Evolutionary conservation across 2,888 invertebrate genomes (phyloP).

Genomic region (Smittia sp.): DNA sequence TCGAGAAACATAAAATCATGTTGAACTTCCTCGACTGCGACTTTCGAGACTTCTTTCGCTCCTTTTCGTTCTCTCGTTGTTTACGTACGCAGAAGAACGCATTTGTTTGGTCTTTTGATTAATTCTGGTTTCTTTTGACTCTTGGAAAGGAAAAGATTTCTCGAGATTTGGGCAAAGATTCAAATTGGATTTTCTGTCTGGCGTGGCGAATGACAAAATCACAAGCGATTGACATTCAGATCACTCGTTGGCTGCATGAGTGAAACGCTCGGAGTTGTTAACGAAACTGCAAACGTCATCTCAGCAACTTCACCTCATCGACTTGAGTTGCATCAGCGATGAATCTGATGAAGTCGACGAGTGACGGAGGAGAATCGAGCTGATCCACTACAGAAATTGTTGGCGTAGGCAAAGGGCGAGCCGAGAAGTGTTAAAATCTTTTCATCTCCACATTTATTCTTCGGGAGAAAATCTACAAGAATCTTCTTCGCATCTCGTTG

Average conservation of each 20-base stretch:
- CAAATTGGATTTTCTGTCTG: not conserved
- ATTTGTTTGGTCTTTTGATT: slow-evolving; percentile 15
- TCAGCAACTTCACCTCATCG: not conserved
- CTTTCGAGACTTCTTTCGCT: not conserved
- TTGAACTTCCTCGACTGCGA: slow-evolving; percentile 14
- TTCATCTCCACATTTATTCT: not conserved
- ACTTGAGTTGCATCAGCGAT: not conserved
- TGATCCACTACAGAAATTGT: slow-evolving; percentile 26
- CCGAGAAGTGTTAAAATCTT: slow-evolving; percentile 19
- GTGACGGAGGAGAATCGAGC: not conserved
- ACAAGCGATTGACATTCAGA: too few species aligned
- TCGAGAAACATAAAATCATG: slow-evolving; percentile 8
- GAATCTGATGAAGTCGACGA: not conserved
- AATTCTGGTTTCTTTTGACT: slow-evolving; percentile 9
- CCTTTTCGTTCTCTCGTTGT: not conserved
- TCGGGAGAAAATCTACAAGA: not conserved
- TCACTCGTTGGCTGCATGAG: not conserved
- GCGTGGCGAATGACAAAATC: not conserved
- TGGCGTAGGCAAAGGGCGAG: slow-evolving; percentile 29
- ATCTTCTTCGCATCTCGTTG: not conserved
- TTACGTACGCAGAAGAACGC: not conserved
- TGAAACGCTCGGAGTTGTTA: not conserved
- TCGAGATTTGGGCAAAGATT: not conserved
- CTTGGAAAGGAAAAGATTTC: not conserved
- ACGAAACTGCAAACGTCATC: not conserved